Evolutionary conservation across 2,888 invertebrate genomes (phyloP).

Genomic region (Eupithecia insigniata): DNA sequence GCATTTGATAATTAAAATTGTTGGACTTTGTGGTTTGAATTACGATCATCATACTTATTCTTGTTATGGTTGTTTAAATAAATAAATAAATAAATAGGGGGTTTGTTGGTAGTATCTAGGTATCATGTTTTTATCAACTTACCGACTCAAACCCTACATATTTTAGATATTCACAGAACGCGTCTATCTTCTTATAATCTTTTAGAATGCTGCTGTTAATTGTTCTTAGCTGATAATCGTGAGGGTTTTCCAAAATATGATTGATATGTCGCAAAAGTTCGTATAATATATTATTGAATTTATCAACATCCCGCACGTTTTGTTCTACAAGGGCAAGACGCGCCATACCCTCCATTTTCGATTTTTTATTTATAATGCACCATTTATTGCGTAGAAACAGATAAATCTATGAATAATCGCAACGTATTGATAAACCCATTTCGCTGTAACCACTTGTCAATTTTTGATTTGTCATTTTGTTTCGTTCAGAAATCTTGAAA

Average conservation of each 20-base stretch:
- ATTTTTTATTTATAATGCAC: conserved; percentile 38
- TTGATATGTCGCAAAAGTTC: conserved; percentile 65
- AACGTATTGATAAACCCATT: conserved; percentile 50
- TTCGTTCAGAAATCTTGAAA: conserved; percentile 50
- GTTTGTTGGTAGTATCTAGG: background rate
- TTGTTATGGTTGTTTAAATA: background rate
- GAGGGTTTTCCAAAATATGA: conserved; percentile 72
- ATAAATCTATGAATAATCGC: conserved; percentile 38
- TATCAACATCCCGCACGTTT: conserved; percentile 59
- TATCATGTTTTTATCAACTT: conserved; percentile 44
- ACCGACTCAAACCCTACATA: conserved; percentile 73
- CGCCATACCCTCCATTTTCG: conserved; percentile 77
- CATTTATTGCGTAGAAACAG: conserved; percentile 35
- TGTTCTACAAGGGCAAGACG: conserved; percentile 77
- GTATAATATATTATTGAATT: conserved; percentile 64
- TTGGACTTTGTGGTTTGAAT: no score
- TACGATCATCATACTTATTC: no score
- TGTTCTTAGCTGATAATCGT: conserved; percentile 64
- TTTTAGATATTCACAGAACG: conserved; percentile 69
- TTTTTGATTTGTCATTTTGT: conserved; percentile 68
- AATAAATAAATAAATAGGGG: no score
- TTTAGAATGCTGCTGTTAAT: conserved; percentile 62
- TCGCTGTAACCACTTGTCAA: conserved; percentile 66
- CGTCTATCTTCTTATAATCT: conserved; percentile 55
- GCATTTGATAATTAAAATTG: no score